These are phyloP conservation scores for Cordylochernes scorpioides DNA, from an alignment of 2,888 invertebrate genomes.

Conservation along the genomic window DNA sequence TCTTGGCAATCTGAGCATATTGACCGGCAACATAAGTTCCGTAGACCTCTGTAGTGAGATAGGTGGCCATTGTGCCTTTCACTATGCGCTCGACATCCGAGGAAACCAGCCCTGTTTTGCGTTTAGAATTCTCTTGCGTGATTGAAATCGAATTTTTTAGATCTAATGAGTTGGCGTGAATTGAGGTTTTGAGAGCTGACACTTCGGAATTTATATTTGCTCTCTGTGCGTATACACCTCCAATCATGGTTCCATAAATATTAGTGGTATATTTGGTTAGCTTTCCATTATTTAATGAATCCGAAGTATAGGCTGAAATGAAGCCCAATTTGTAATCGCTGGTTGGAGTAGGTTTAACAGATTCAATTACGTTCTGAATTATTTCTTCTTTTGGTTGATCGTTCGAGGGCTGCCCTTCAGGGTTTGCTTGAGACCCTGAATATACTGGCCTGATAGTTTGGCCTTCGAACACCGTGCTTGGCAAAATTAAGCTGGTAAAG, in stretches of 20 bases:
- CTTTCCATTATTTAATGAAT: slow-evolving; percentile 4
- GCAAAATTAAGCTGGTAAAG: too few relatives aligned
- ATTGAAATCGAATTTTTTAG: too few relatives aligned
- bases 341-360: too few relatives aligned
- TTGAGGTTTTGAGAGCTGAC: slow-evolving; percentile 2
- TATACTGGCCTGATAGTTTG: too few relatives aligned
- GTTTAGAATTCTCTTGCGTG: too few relatives aligned
- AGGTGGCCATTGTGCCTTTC: slow-evolving; percentile 6
- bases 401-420: too few relatives aligned
- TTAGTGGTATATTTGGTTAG: slow-evolving; percentile 12
- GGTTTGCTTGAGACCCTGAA: too few relatives aligned
- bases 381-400: too few relatives aligned
- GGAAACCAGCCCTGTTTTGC: slow-evolving; percentile 6
- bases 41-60: slow-evolving; percentile 9
- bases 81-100: slow-evolving; percentile 6
- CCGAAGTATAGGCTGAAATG: slow-evolving; percentile 7
- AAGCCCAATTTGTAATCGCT: slow-evolving; percentile 8
- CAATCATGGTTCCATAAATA: slow-evolving; percentile 14
- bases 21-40: slow-evolving; percentile 7
- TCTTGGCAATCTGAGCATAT: slow-evolving; percentile 9
- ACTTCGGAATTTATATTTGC: slow-evolving; percentile 12
- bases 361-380: too few relatives aligned
- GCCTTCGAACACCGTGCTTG: too few relatives aligned
- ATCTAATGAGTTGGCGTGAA: slow-evolving; percentile 1
- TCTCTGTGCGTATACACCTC: slow-evolving; percentile 14